Evolutionary conservation across 2,113 vertebrate species (phyloP), one percentile per base, ranked within the genome.

Genomic region (Megaptera novaeangliae): DNA sequence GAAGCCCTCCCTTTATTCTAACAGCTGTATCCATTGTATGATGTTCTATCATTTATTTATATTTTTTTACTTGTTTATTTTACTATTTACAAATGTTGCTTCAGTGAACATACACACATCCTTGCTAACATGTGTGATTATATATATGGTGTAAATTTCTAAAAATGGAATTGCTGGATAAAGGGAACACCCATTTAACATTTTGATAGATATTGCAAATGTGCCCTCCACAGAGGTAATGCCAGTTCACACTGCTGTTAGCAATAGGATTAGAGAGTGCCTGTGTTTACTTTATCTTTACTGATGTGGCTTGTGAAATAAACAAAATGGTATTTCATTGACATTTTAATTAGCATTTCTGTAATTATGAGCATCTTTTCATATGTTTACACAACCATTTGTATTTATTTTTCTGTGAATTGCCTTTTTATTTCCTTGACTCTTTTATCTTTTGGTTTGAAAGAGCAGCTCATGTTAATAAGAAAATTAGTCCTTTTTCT

Each of bases 341-440:
- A 95, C 61, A 92, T 91, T 95, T 95, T 95, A 88, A 88, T 95
- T 41, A 92, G 44, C 21, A 18, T 86, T 83, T 84, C 57, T 91
- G 1, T 94, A 91, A 69, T 92, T 39, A 84, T n/a, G 63, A 93
- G 55, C 68, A 63, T 95, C 86, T 93, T 71, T 81, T 66, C 36
- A 34, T 36, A 52, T 95, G 88, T 80, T 71, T 87, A 36, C 69
- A 90, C 88, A 93, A 93, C 41, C 39, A 49, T 87, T 91, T 87
- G 41, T 89, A 59, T 88, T 84, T 96, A 39, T 96, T 92, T 96
- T 91, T 90, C 66, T 84, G 44, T 68, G 88, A 88, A 92, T 71
- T 88, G 64, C n/a, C 21, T 59, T 83, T 94, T 85, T 81, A 71
- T 95, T 94, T 95, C 36, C 66, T 95, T 86, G 61, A 13, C 29